Percentiles rank a stretch among this genome's conserved stretches.
Evolutionary conservation across 2,113 vertebrate genomes (phyloP).

Genomic region (Stigmatopora nigra): DNA sequence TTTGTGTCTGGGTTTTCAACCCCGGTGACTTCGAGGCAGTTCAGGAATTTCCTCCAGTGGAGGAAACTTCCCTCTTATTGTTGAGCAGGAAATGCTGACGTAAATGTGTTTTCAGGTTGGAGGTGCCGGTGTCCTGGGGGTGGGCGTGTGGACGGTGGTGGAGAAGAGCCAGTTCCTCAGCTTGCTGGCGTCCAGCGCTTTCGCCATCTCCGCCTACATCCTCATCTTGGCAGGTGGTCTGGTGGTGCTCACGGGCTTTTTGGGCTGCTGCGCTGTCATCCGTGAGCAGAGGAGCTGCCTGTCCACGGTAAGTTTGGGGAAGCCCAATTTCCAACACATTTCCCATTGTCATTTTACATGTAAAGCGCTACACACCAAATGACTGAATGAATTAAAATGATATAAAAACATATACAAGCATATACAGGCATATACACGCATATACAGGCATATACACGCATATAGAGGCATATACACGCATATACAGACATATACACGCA

Average conservation of each 20-base stretch:
- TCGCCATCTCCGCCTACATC: conserved; percentile 77
- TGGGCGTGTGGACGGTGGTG: conserved; percentile 79
- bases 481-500: too few species aligned
- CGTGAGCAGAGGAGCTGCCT: conserved; percentile 77
- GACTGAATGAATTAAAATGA: too few species aligned
- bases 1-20: not conserved
- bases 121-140: conserved; percentile 72
- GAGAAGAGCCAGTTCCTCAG: conserved; percentile 80
- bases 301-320: conserved; percentile 63
- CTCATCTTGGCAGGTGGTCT: conserved; percentile 76
- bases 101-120: conserved; percentile 61
- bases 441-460: too few species aligned
- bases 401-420: too few species aligned
- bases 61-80: conserved; percentile 16
- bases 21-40: not conserved
- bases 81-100: conserved; percentile 29
- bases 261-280: conserved; percentile 77
- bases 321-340: too few species aligned
- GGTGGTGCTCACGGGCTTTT: conserved; percentile 78
- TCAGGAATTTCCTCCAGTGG: conserved; percentile 57
- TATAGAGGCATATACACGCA: too few species aligned
- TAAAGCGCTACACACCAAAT: too few species aligned
- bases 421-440: too few species aligned
- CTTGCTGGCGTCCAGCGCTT: conserved; percentile 78
- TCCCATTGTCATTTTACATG: too few species aligned